Evolutionary conservation across 2,888 invertebrate species (phyloP).

Genomic region (Lamellibrachia columna): DNA sequence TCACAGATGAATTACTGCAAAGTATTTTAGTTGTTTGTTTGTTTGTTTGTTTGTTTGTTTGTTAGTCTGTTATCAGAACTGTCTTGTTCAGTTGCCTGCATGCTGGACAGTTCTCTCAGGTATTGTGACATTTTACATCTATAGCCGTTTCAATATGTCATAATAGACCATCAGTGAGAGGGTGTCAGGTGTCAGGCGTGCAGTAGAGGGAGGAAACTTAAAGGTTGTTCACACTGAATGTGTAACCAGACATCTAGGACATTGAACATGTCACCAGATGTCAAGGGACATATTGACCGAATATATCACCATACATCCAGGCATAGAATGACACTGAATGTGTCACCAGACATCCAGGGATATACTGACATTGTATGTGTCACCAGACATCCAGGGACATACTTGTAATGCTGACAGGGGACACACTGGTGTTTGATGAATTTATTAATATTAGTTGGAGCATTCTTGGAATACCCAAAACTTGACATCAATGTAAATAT

Average conservation of each 20-base stretch:
- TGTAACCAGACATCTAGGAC: no score
- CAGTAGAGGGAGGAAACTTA: neutral
- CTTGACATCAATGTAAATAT: slow-evolving; percentile 23
- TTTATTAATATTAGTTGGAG: neutral
- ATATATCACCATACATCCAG: neutral
- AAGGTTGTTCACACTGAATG: slow-evolving; percentile 18
- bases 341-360: no score
- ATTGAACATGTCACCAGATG: no score
- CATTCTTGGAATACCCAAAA: neutral
- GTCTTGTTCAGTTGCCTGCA: neutral
- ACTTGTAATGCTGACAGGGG: neutral
- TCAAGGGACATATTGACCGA: no score
- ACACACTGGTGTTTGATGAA: neutral
- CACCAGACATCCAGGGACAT: neutral
- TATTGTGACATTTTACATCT: neutral
- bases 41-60: neutral
- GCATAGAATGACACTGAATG: neutral
- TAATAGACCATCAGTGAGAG: slow-evolving; percentile 13
- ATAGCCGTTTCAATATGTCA: neutral
- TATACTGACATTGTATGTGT: no score
- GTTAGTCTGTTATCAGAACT: neutral
- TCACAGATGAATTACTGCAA: neutral
- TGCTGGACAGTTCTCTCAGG: neutral
- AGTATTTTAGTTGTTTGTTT: slow-evolving; percentile 21
- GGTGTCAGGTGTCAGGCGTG: neutral